These are phyloP conservation scores for Dromaius novaehollandiae DNA, from an alignment of 2,113 vertebrate genomes.

Conservation along the genomic window DNA sequence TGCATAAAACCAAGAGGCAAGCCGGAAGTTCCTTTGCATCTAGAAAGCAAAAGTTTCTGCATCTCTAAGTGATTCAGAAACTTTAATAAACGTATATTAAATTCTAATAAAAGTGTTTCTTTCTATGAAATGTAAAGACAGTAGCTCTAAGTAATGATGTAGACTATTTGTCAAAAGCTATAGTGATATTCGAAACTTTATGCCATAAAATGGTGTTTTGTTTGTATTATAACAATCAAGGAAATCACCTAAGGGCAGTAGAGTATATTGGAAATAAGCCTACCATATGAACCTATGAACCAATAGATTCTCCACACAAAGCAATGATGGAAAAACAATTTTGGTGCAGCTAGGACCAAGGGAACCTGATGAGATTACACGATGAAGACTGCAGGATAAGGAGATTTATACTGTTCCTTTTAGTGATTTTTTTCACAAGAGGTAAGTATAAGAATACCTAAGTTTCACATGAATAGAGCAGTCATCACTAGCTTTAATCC, in stretches of 20 bases:
- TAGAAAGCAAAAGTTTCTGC: not conserved
- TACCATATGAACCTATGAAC: not conserved
- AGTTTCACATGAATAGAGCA: not conserved
- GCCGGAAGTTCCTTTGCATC: not conserved
- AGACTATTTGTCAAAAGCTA: not conserved
- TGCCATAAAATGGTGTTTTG: not conserved
- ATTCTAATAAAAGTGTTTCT: not conserved
- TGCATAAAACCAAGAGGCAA: not conserved
- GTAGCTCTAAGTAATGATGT: not conserved
- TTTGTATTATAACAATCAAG: not conserved
- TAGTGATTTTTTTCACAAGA: not conserved
- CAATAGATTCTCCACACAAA: not conserved
- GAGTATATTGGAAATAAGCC: not conserved
- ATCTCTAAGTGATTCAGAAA: not conserved
- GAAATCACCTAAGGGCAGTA: not conserved
- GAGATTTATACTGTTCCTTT: not conserved
- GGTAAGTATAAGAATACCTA: not conserved
- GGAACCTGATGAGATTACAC: not conserved
- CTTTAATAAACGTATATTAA: not conserved
- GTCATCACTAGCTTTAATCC: not conserved
- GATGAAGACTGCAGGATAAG: not conserved
- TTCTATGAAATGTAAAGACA: not conserved
- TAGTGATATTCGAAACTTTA: not conserved
- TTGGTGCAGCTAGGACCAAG: not conserved
- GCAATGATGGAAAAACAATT: not conserved